Percentiles rank a stretch among this genome's conserved stretches.
Evolutionary conservation across 2,888 invertebrate genomes (phyloP).

Genomic region (Hypercompe scribonia): DNA sequence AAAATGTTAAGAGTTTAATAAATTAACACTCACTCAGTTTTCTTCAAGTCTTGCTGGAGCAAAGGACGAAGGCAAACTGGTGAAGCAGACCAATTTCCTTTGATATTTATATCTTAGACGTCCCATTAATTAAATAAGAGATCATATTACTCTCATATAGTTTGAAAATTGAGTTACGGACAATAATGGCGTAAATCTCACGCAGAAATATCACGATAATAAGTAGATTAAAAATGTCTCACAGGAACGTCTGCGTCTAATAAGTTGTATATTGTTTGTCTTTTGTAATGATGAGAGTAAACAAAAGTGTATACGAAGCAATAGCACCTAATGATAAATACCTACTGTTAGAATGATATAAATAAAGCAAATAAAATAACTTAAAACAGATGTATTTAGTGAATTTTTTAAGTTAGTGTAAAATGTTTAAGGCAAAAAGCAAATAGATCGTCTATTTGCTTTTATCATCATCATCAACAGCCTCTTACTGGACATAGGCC

Average conservation of each 20-base stretch:
- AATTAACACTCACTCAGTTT: slow-evolving; percentile 25
- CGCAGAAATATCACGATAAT: not conserved
- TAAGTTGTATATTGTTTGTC: not conserved
- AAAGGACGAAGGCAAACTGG: slow-evolving; percentile 32
- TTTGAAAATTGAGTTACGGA: slow-evolving; percentile 22
- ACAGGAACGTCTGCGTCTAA: slow-evolving; percentile 6
- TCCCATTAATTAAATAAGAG: slow-evolving; percentile 28
- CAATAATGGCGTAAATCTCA: slow-evolving; percentile 1
- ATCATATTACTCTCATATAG: slow-evolving; percentile 37
- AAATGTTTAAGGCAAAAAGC: no score
- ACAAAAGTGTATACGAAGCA: not conserved
- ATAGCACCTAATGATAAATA: no score
- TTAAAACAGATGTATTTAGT: no score
- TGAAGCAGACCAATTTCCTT: slow-evolving; percentile 24
- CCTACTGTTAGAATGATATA: no score
- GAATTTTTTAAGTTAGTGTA: no score
- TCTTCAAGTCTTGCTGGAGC: slow-evolving; percentile 10
- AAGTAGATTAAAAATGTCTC: slow-evolving; percentile 10
- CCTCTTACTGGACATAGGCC: no score
- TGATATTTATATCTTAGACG: slow-evolving; percentile 37
- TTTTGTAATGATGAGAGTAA: not conserved
- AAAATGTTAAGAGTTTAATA: not conserved
- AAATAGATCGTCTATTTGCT: no score
- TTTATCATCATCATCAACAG: no score
- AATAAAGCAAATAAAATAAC: no score